These are phyloP conservation scores for Willisornis vidua DNA, from an alignment of 2,113 vertebrate species.

Conservation along the genomic window DNA sequence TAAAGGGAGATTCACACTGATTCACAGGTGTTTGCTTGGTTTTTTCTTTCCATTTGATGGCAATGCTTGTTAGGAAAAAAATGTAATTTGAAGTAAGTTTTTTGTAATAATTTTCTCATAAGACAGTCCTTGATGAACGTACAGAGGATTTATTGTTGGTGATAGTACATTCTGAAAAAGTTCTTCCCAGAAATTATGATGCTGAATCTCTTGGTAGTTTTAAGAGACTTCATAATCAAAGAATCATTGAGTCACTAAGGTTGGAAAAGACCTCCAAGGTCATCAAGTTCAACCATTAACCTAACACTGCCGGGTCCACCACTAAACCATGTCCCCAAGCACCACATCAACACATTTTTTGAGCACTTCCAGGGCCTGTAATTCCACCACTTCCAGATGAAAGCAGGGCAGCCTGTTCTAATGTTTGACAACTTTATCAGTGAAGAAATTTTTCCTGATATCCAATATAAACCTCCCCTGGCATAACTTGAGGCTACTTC, in stretches of 20 bases:
- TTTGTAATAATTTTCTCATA: neutral
- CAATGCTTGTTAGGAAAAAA: neutral
- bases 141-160: neutral
- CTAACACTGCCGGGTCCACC: neutral
- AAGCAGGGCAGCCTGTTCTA: neutral
- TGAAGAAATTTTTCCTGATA: neutral
- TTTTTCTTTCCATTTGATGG: neutral
- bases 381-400: neutral
- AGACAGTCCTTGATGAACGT: neutral
- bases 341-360: fast-evolving
- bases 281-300: neutral
- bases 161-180: neutral
- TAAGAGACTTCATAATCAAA: neutral
- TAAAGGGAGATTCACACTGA: neutral
- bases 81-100: neutral
- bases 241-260: neutral
- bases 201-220: neutral
- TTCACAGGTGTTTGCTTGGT: fast-evolving
- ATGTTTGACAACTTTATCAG: neutral
- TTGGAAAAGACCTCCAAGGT: neutral
- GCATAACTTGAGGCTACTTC: neutral
- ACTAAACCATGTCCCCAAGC: neutral
- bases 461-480: neutral
- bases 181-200: neutral
- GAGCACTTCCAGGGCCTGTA: neutral